Evolutionary conservation across 1,140 invertebrate genomes (phyloP), one percentile per base, ranked within the genome.

Genomic region (Macrocentrus cingulum): DNA sequence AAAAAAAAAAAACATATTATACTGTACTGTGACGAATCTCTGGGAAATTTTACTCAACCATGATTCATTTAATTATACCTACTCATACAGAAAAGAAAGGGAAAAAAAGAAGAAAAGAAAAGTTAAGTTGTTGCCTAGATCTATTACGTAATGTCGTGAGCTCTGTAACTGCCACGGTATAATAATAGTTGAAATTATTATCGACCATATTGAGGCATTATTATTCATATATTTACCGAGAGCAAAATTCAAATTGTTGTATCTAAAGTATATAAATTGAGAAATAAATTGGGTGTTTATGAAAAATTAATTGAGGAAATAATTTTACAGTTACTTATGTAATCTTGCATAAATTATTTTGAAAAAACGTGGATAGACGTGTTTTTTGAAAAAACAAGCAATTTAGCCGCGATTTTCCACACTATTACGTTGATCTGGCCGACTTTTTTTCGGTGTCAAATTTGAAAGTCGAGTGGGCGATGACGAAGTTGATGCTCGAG

Each of bases 111-210:
- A 29, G 9, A 9, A 46, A 29, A 51, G 37, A 34, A 45, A 48
- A 23, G 23, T 53, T 59, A 54, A n/a, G 44, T 54, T 59, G 57
- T 59, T 59, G 54, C 44, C 29, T 59, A 52, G 57, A 49, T 48
- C 15, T 53, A 59, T 54, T 59, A 56, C 49, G 22, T 56, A 49
- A 56, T 32, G 19, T 37, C 23, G 39, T 56, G 16, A 22, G 34
- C 45, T 34, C 37, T 56, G 20, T 49, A 56, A 48, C 16, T 34
- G 32, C 32, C 46, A 36, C 3, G 41, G 22, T 39, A 29, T 16
- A 8, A 16, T 42, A 22, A 22, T 46, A 48, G 29, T 48, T 29
- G 16, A 20, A 46, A 46, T 36, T n/a, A 51, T 39, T 37, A 51
- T 51, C 20, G 16, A 20, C 7, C 9, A 44, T 44, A n/a, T 18